Evolutionary conservation across 2,888 invertebrate species (phyloP).

Genomic region (Sinodicranocentrus sp.): DNA sequence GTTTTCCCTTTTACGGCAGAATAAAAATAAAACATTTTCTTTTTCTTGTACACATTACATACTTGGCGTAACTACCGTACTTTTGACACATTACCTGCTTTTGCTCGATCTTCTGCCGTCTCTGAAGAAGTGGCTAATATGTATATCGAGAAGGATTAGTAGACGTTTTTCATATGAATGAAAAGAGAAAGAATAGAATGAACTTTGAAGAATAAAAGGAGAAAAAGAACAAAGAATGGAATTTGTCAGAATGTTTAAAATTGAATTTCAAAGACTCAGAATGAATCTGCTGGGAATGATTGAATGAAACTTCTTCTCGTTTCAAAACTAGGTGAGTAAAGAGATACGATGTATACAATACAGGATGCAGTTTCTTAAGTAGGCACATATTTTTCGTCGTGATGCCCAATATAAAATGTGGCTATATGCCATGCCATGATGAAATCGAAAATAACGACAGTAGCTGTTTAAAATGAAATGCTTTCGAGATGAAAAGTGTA

Average conservation of each 20-base stretch:
- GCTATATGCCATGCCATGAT: not conserved
- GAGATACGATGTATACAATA: not conserved
- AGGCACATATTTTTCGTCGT: not conserved
- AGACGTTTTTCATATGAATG: conserved; percentile 19
- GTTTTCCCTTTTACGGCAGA: conserved; percentile 60
- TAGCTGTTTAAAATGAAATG: conserved; percentile 44
- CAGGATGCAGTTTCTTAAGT: not conserved
- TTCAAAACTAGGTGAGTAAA: conserved; percentile 42
- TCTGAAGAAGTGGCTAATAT: too few species aligned
- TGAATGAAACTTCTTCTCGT: conserved; percentile 39
- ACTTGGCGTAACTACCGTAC: too few species aligned
- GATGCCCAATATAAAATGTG: conserved; percentile 7
- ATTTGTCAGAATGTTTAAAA: conserved; percentile 41
- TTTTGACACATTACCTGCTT: too few species aligned
- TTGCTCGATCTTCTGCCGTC: too few species aligned
- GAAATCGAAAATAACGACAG: conserved; percentile 41
- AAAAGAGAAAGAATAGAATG: conserved; percentile 20
- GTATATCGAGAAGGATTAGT: too few species aligned
- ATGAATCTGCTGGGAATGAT: conserved; percentile 24
- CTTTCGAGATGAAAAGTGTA: conserved; percentile 48
- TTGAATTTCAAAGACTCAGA: conserved; percentile 6
- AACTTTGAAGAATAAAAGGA: conserved; percentile 25
- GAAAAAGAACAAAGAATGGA: conserved; percentile 39
- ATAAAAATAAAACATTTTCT: conserved; percentile 42
- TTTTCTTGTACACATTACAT: too few species aligned